Base-by-base conservation (phyloP, 2,113 vertebrate species). In the Sylvia atricapilla region DNA sequence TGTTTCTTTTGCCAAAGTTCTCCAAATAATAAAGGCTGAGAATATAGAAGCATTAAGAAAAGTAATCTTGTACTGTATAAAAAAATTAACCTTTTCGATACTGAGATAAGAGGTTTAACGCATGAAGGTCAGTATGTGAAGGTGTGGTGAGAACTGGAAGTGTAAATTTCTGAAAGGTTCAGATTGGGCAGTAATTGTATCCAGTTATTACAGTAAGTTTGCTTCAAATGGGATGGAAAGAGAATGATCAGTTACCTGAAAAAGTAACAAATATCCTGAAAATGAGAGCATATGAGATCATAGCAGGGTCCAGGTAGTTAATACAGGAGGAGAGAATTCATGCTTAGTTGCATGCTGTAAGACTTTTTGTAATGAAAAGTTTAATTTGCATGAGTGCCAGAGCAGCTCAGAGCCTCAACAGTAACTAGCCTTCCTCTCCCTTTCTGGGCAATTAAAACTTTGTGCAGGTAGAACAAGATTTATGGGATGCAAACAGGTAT, bases 391-490 rank as follows among this genome's bases (percentile, higher is more conserved):
- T 94, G 93, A 94, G 82, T 86, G 79, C 43, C 85, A 92, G 92
- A 86, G 85, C 87, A 94, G 87, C 75, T 91, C 75, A 93, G 85
- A 95, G 68, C 82, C 90, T 93, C 78, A 95, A 41, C 74, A 95
- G 85, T 92, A 93, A 93, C 75, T 91, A 83, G 93, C 78, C 87
- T 95, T 95, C 90, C 93, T 96, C 93, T 94, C 92, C 93, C 75
- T 95, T 95, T 95, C 90, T 91, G 92, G 80, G 80, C 92, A 93
- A 84, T 92, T 96, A 92, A 96, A 88, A 88, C 90, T 90, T 96
- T 91, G 82, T 95, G 93, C 96, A 96, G 87, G 92, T 95, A 95
- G 84, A 93, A 43, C 93, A 92, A 93, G 83, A 96, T 94, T 92
- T 97, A 50, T 93, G 94, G 91, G 78, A 91, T 90, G 79, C 82